Conservation (phyloP, 2,797 vertebrate species). For the Nannoperca australis region DNA sequence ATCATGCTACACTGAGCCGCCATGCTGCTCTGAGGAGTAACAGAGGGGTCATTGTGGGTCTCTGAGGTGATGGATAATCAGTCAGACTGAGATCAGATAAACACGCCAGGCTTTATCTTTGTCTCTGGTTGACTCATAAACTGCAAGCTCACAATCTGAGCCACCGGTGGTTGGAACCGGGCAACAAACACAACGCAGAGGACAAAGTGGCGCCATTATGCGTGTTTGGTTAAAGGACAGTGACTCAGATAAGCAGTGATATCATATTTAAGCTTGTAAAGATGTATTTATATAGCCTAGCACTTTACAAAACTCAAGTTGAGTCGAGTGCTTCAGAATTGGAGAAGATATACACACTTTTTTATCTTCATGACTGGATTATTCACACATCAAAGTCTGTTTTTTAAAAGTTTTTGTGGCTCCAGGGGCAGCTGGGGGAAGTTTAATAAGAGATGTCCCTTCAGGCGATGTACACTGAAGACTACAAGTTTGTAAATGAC, state of each 20-base stretch:
- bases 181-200: not conserved
- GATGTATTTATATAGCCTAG: not conserved
- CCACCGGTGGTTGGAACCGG: not conserved
- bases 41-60: constrained; percentile 65
- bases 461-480: not conserved
- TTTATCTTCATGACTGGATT: not conserved
- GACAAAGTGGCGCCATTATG: not conserved
- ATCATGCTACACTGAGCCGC: constrained; percentile 45
- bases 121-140: not conserved
- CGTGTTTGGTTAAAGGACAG: not conserved
- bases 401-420: not conserved
- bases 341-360: not conserved
- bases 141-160: not conserved
- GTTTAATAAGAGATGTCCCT: not conserved
- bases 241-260: not conserved
- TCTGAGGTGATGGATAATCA: constrained; percentile 47
- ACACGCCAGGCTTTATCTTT: constrained; percentile 20
- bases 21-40: constrained; percentile 27
- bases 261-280: not conserved
- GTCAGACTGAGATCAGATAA: constrained; percentile 48
- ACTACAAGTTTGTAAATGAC: not conserved
- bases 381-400: not conserved
- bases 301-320: not conserved
- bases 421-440: no score
- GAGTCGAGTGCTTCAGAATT: constrained; percentile 1